These are phyloP conservation scores for Brachionus rubens DNA, from an alignment of 1,140 invertebrate genomes.

Conservation along the genomic window DNA sequence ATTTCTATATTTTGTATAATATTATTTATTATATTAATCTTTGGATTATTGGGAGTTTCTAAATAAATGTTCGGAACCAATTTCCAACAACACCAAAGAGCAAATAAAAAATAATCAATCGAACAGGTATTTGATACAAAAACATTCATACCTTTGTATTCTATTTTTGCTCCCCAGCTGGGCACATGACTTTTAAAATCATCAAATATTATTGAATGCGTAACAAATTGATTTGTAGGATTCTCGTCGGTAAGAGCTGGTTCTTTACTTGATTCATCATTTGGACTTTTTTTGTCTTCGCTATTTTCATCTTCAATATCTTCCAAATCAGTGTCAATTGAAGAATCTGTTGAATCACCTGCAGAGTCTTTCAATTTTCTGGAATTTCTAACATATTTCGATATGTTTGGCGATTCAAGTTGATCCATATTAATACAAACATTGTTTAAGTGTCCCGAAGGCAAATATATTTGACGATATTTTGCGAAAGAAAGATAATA, in stretches of 20 bases:
- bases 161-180: background rate
- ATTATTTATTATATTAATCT: background rate
- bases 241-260: background rate
- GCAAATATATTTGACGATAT: background rate
- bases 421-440: background rate
- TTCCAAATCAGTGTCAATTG: background rate
- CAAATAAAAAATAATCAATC: constrained; percentile 12
- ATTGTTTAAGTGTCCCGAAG: background rate
- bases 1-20: background rate
- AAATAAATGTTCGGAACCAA: background rate
- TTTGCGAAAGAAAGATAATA: constrained; percentile 1
- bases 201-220: background rate
- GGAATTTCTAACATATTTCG: background rate
- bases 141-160: background rate
- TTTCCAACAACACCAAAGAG: background rate
- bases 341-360: background rate
- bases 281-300: background rate
- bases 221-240: background rate
- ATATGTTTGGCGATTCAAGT: background rate
- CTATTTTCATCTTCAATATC: background rate
- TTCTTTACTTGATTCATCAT: background rate
- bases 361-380: background rate
- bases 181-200: constrained; percentile 6
- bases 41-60: background rate
- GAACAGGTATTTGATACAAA: background rate